Evolutionary conservation across 2,888 invertebrate species (phyloP), one percentile per base, ranked within the genome.

Genomic region (Zygaena filipendulae): DNA sequence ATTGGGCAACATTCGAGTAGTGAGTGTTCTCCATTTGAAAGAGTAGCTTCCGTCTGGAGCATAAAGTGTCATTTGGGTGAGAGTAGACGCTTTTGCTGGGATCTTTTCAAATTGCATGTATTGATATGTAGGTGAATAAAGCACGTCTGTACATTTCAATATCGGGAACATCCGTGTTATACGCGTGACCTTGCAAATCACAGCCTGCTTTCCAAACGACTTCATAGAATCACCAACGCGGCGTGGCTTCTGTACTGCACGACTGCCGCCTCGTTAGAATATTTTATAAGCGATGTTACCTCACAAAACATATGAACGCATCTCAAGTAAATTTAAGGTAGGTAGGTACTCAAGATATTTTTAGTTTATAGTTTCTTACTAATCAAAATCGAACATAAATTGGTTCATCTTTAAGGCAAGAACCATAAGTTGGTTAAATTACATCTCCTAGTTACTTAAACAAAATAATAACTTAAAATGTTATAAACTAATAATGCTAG

Each of bases 111-210:
- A 66, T 64, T 63, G 62, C 62, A 63, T 61, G 59, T 64, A 64
- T 61, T 69, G 64, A 75, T 75, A 77, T 72, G 75, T 77, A 72
- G 79, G 77, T 77, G 75, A 77, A 75, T 77, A 77, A 77, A 77
- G 74, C 74, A 77, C 68, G 77, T 71, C 70, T 75, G 64, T 74
- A 72, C 75, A 77, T 77, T 77, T 70, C 74, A 77, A 79, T 77
- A 77, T 77, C 74, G 75, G 71, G 75, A 75, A 79, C 77, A 79
- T 79, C 79, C 79, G 79, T 77, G 77, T 77, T 75, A 77, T 77
- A 68, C 72, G 70, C 71, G 75, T 77, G 79, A 79, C 79, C 79
- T 79, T 79, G 79, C 77, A 79, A 77, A 77, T 77, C 77, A 77
- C 77, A 74, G 70, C 71, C 77, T 74, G 77, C 77, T 79, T 79